Base-by-base conservation (phyloP, 37 sponge, comb jelly and placozoan species). In the Bolinopsis microptera region DNA sequence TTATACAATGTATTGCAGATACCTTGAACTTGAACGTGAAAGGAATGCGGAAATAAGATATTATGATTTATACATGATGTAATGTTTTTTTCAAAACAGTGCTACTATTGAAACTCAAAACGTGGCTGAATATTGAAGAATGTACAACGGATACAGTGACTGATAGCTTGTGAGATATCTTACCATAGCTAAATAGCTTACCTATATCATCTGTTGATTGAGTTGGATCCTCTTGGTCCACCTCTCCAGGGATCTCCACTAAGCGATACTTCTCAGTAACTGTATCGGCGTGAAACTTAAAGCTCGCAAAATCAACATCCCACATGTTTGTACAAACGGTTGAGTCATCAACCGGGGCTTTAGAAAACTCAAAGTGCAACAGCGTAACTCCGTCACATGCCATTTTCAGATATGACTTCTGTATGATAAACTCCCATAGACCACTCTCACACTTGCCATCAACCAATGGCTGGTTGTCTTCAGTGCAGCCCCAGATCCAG, bases 401-500 rank as follows among this genome's bases (percentile, higher is more conserved):
- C 36, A 77, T 32, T 18, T 77, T 36, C 0, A 77, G 32, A 36
- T 77, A 77, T 9, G 27, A 21, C 9, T 35, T 32, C 80, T 77
- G 80, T 0, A 77, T 34, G 0, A 77, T 36, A 18, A 77, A 32
- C 37, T 77, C 80, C 80, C 80, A 77, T 16, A 34, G 61, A 13
- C 61, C 61, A 48, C 9, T 48, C 5, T 48, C 61, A 48, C 61
- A 48, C 61, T 48, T 48, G 9, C 61, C 61, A 48, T 28, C 80
- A 1, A 77, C 18, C n/a, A n/a, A n/a, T 28, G 80, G 5, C 33
- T 3, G 1, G 36, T 32, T 35, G 1, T 31, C 36, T 9, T 27
- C 35, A 35, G 80, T 77, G 80, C 80, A 77, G 21, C 80, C 80
- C 36, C 33, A 77, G 13, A 77, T 77, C 33, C 32, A 77, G 80